phyloP scores from a whole-genome alignment of 2,797 vertebrate species.

The Lates japonicus region DNA sequence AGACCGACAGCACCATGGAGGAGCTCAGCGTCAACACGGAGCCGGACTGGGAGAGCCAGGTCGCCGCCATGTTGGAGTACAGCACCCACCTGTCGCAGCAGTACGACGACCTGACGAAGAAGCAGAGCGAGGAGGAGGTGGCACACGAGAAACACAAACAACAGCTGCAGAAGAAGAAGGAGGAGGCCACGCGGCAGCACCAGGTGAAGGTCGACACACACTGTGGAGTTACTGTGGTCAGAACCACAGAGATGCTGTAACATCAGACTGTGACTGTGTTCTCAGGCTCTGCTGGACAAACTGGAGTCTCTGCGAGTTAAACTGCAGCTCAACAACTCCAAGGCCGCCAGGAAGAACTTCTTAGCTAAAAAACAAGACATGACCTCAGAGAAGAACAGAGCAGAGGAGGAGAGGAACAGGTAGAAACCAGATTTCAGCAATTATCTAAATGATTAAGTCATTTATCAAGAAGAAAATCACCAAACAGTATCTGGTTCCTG shows the following conservation, averaged over 20 bases:
- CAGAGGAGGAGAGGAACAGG: conserved; percentile 73
- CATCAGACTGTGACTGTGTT: not conserved
- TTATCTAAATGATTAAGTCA: too few relatives aligned
- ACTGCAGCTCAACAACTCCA: conserved; percentile 81
- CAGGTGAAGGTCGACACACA: conserved; percentile 45
- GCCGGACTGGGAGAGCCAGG: conserved; percentile 65
- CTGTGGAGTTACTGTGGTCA: too few relatives aligned
- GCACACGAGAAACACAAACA: conserved; percentile 14
- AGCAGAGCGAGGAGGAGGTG: conserved; percentile 49
- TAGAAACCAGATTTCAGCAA: conserved; percentile 4
- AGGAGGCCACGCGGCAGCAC: conserved; percentile 63
- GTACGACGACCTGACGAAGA: conserved; percentile 22
- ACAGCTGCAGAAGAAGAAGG: conserved; percentile 66
- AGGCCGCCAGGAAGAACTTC: conserved; percentile 78
- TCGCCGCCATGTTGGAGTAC: conserved; percentile 49
- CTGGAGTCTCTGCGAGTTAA: conserved; percentile 79
- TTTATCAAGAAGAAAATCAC: too few relatives aligned
- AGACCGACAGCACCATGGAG: conserved; percentile 34
- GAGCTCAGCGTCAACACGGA: conserved; percentile 62
- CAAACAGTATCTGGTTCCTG: too few relatives aligned
- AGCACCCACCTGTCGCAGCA: conserved; percentile 30
- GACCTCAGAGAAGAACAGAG: conserved; percentile 60
- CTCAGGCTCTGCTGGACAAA: conserved; percentile 73
- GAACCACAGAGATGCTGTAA: not conserved
- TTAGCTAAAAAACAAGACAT: conserved; percentile 77